Base-by-base conservation (phyloP, 2,888 invertebrate species). In the Drosophila recens region DNA sequence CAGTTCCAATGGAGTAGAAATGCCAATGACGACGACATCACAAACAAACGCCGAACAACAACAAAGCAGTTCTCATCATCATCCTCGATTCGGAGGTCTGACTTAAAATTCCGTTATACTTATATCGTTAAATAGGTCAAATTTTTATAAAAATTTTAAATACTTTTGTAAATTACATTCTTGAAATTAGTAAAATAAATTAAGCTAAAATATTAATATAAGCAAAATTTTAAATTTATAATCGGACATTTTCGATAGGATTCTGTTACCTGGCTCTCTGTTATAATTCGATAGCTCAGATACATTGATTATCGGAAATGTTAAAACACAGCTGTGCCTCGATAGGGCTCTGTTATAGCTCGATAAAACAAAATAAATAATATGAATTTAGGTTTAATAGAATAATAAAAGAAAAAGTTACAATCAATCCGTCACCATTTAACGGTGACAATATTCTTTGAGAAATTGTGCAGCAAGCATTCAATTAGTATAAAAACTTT, bases 111-210 rank as follows among this genome's bases (percentile, higher is more conserved):
- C 9, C 11, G 13, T 20, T 57, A 51, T 52, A 30, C 49, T 38
- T 65, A 45, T 66, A 53, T 36, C 42, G 2, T 40, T 56, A 66
- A 30, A 23, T 48, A 74, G 59, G 4, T 10, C 1, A 56, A 61
- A 61, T 45, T 61, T 64, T 43, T 75, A 64, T 40, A 63, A 15
- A 56, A 48, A 52, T 49, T 79, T 49, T 74, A 58, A 69, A 59
- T 77, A 75, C 15, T 65, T 49, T 36, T 79, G 10, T 63, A 54
- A 20, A 51, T 40, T 33, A 8, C 15, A 10, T 54, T 42, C 65
- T 61, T 75, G 3, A 75, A 73, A 63, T 36, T 46, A 34, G 20
- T 23, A 40, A 40, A 20, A 15, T 49, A 17, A 38, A 30, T 23
- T 27, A 15, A 9, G 2, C 1, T 27, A 20, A 15, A 11, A 4